Evolutionary conservation across 2,888 invertebrate genomes (phyloP), one percentile per base, ranked within the genome.

Genomic region (Apamea epomidion): DNA sequence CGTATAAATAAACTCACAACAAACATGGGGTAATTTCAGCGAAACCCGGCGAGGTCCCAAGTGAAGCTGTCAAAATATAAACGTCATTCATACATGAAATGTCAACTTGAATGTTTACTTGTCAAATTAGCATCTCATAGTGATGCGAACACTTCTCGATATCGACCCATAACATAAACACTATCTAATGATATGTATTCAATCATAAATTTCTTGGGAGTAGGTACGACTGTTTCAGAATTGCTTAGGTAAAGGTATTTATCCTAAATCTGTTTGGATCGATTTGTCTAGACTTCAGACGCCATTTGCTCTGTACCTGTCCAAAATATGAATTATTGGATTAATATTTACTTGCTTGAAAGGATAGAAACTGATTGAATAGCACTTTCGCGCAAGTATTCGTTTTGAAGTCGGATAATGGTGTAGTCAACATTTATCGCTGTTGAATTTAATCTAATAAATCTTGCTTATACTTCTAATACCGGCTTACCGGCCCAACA

Each of bases 201-300:
- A 51, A 42, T 64, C 14, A 32, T 18, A 62, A 37, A 10, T 62
- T 60, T 68, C 14, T 71, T 32, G 21, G 18, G 29, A 62, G 58
- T 29, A 37, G 10, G 2, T n/a, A 51, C 21, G n/a, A 68, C 73
- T 37, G 58, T 65, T 76, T n/a, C 42, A 80, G 18, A 75, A 60
- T 54, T 54, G 54, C 10, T 60, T 54, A 29, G 29, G 25, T 81
- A 65, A 45, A 60, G 37, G 16, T 42, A 68, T 51, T 67, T 64
- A 69, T 78, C 62, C 25, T 71, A 42, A 74, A 86, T 60, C 29
- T 32, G n/a, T 70, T 76, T 58, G 70, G 74, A 86, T 85, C 87
- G 78, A 86, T 83, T 60, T 83, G 87, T 85, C 85, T 85, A 85
- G 85, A 86, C 86, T 81, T 51, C 21, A 73, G 74, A 62, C 67